Evolutionary conservation across 2,113 vertebrate species (phyloP).

Genomic region (Aegithalos caudatus): DNA sequence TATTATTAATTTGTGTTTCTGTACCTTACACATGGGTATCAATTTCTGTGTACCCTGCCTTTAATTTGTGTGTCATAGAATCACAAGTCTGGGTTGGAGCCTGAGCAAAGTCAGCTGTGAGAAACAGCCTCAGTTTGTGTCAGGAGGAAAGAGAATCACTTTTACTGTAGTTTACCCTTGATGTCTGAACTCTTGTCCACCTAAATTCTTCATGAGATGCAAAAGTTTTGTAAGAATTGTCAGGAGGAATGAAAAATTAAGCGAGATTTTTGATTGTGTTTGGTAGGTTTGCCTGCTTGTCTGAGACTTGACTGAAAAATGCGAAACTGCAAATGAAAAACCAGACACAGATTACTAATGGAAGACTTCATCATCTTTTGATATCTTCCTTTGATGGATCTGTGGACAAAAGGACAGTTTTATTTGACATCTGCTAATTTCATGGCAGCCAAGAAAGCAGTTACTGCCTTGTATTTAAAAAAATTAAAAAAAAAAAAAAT

Average conservation of each 20-base stretch:
- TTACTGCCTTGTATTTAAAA: not conserved
- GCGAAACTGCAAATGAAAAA: not conserved
- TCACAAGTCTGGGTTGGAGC: not conserved
- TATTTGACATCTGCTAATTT: conserved; percentile 5
- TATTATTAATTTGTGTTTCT: not conserved
- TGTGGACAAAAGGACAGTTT: not conserved
- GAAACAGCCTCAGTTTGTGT: not conserved
- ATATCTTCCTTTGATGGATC: not conserved
- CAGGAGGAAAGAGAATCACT: not conserved
- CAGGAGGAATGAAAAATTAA: not conserved
- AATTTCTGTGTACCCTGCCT: not conserved
- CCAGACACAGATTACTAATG: not conserved
- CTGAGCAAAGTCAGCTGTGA: not conserved
- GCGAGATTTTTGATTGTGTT: not conserved
- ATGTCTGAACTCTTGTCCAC: not conserved
- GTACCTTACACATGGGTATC: not conserved
- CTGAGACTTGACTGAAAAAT: not conserved
- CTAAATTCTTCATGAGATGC: not conserved
- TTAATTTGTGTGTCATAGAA: not conserved
- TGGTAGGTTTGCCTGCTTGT: not conserved
- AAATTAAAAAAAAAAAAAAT: too few relatives aligned
- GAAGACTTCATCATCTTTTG: not conserved
- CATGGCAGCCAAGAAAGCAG: not conserved
- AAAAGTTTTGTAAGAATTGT: not conserved
- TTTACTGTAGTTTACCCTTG: not conserved